Evolutionary conservation across 2,113 vertebrate species (phyloP).

Genomic region (Pseudorectes ferrugineus): DNA sequence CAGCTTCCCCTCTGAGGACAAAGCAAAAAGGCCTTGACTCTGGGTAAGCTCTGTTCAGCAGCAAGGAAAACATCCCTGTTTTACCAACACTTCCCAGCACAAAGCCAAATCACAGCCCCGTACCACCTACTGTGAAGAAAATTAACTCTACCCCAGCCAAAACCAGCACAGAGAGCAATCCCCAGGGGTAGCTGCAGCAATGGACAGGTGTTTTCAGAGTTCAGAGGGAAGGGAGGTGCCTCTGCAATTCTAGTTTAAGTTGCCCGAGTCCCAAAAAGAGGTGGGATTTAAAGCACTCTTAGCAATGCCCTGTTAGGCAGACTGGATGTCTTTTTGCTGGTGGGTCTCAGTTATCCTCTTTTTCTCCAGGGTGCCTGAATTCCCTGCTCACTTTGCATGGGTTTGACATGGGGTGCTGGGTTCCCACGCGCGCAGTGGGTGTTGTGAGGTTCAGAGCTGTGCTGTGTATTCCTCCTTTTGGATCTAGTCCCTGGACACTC

Average conservation of each 20-base stretch:
- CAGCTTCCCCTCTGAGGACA: not conserved
- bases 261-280: not conserved
- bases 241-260: not conserved
- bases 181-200: not conserved
- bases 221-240: not conserved
- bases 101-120: not conserved
- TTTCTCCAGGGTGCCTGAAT: not conserved
- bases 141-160: not conserved
- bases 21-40: not conserved
- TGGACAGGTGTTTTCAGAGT: not conserved
- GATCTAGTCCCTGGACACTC: not conserved
- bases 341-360: not conserved
- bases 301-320: not conserved
- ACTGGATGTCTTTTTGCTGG: not conserved
- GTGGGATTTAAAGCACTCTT: not conserved
- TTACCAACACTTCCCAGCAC: not conserved
- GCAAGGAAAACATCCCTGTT: not conserved
- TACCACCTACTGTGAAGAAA: not conserved
- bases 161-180: not conserved
- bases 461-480: not conserved
- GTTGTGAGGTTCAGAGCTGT: not conserved
- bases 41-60: not conserved
- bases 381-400: rapidly evolving
- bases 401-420: not conserved
- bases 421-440: rapidly evolving